These are phyloP conservation scores for Dicrostonyx torquatus DNA, from an alignment of 2,797 vertebrate genomes.

Conservation along the genomic window DNA sequence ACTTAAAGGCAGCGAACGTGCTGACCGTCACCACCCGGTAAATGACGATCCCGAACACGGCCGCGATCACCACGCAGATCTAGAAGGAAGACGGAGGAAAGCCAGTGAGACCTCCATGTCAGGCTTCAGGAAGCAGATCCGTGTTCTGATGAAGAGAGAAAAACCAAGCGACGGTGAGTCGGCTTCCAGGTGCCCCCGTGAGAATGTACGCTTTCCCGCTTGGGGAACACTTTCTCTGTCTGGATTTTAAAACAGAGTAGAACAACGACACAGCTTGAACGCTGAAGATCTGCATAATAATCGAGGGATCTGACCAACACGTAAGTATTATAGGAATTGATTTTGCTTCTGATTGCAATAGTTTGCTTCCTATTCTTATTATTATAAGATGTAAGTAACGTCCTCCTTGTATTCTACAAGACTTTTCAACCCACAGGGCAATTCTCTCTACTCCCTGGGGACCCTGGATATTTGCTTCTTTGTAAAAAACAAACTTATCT, in stretches of 20 bases:
- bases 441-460: neutral
- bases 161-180: neutral
- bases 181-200: neutral
- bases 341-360: neutral
- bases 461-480: neutral
- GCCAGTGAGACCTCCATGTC: neutral
- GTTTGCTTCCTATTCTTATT: neutral
- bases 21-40: constrained; percentile 97
- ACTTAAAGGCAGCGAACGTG: constrained; percentile 96
- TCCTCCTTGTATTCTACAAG: neutral
- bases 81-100: constrained; percentile 74
- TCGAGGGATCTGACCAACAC: no score
- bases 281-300: neutral
- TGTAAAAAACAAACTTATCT: neutral
- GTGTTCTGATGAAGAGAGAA: neutral
- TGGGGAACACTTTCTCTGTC: neutral
- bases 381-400: neutral
- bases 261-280: neutral
- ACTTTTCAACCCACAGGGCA: neutral
- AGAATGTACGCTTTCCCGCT: neutral
- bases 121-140: neutral
- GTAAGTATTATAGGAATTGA: neutral
- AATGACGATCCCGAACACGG: constrained; percentile 96
- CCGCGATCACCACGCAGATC: constrained; percentile 96
- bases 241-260: constrained; percentile 11